Evolutionary conservation across 2,113 vertebrate genomes (phyloP).

Genomic region (Narcine bancroftii): DNA sequence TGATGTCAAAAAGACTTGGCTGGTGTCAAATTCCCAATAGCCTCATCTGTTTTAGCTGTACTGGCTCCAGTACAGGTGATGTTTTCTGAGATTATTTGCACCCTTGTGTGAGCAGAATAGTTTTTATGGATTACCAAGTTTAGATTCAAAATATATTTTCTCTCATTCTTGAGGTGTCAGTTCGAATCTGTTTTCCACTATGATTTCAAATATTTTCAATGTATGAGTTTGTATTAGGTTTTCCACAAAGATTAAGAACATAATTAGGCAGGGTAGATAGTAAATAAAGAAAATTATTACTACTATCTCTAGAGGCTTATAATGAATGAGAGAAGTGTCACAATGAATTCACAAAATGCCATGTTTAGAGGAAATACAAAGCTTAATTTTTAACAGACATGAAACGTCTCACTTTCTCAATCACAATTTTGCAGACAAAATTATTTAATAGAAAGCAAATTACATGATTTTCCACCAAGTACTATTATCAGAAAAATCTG

Average conservation of each 20-base stretch:
- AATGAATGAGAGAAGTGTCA: background rate
- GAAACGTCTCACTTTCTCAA: background rate
- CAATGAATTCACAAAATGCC: background rate
- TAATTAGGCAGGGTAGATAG: background rate
- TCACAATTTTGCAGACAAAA: background rate
- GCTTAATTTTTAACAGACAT: too few species aligned
- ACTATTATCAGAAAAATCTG: background rate
- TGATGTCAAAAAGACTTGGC: constrained; percentile 43
- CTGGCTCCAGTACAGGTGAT: background rate
- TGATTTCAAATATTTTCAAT: background rate
- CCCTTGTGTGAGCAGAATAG: background rate
- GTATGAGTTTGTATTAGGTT: background rate
- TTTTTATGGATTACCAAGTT: constrained; percentile 3
- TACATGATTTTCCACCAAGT: background rate
- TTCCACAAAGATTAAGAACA: constrained; percentile 9
- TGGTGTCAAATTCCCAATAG: background rate
- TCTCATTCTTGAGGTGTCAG: background rate
- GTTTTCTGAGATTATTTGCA: background rate
- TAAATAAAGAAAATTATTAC: background rate
- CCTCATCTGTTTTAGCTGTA: constrained; percentile 32
- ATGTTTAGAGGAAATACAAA: background rate
- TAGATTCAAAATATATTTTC: background rate
- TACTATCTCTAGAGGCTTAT: background rate
- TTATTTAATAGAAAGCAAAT: background rate
- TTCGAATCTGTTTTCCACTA: background rate